Evolutionary conservation across 2,888 invertebrate genomes (phyloP).

Genomic region (Zhuqinia jingwanae): DNA sequence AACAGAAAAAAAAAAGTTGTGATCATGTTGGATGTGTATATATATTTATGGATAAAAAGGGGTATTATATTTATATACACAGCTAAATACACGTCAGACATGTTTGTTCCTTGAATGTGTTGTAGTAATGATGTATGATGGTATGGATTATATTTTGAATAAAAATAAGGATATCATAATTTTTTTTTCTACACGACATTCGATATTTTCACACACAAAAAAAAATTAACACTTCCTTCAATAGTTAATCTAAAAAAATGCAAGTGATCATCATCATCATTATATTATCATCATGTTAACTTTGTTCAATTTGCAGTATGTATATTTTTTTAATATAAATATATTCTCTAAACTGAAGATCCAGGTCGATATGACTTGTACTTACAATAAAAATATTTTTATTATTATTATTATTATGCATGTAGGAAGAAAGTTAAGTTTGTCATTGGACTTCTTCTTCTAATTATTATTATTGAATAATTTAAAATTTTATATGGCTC

Average conservation of each 20-base stretch:
- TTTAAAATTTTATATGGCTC: no score
- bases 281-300: no score
- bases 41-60: slow-evolving; percentile 36
- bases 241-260: not conserved
- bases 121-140: slow-evolving; percentile 1
- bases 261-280: slow-evolving; percentile 25
- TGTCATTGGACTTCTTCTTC: no score
- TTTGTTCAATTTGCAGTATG: no score
- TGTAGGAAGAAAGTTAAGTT: no score
- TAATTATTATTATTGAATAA: no score
- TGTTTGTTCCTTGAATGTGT: not conserved
- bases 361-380: no score
- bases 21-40: not conserved
- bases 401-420: no score
- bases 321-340: no score
- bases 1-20: not conserved
- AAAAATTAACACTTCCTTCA: not conserved
- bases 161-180: not conserved
- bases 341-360: no score
- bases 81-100: slow-evolving; percentile 44
- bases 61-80: slow-evolving; percentile 21
- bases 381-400: no score
- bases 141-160: no score
- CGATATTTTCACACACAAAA: slow-evolving; percentile 48
- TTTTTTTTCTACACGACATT: slow-evolving; percentile 21